Evolutionary conservation across 2,797 vertebrate species (phyloP).

Genomic region (Oryzias sinensis): DNA sequence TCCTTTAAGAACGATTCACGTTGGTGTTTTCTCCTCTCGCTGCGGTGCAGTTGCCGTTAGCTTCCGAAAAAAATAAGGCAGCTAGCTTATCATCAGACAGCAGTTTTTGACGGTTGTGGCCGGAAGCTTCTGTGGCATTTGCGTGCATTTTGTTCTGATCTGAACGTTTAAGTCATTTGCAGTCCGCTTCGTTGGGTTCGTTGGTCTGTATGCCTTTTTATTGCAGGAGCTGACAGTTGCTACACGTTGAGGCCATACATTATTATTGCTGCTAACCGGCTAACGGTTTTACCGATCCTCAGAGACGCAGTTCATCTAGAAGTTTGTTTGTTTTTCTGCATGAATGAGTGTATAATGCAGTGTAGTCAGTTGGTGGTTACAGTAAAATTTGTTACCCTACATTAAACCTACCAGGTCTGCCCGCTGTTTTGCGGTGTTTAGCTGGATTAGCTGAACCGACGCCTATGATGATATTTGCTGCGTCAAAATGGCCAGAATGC

Average conservation of each 20-base stretch:
- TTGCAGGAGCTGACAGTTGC: too few species aligned
- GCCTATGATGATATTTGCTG: not conserved
- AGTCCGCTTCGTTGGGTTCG: not conserved
- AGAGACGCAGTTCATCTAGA: too few species aligned
- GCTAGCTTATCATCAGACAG: not conserved
- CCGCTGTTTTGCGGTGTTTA: constrained; percentile 7
- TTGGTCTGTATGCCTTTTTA: too few species aligned
- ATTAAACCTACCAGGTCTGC: not conserved
- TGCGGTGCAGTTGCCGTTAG: not conserved
- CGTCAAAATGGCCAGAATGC: not conserved
- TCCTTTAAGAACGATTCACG: not conserved
- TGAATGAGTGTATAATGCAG: too few species aligned
- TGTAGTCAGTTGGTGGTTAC: too few species aligned
- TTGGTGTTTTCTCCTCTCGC: not conserved
- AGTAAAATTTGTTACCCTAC: too few species aligned
- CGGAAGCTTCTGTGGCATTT: not conserved
- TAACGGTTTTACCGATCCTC: too few species aligned
- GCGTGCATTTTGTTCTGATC: not conserved
- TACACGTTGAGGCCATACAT: too few species aligned
- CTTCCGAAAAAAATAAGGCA: not conserved
- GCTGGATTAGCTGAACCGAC: not conserved
- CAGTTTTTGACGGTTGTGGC: not conserved
- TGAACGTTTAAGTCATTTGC: too few species aligned
- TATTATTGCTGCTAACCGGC: too few species aligned
- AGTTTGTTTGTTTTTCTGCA: too few species aligned